These are phyloP conservation scores for Pipistrellus pipistrellus DNA, from an alignment of 2,797 vertebrate genomes.

Conservation along the genomic window DNA sequence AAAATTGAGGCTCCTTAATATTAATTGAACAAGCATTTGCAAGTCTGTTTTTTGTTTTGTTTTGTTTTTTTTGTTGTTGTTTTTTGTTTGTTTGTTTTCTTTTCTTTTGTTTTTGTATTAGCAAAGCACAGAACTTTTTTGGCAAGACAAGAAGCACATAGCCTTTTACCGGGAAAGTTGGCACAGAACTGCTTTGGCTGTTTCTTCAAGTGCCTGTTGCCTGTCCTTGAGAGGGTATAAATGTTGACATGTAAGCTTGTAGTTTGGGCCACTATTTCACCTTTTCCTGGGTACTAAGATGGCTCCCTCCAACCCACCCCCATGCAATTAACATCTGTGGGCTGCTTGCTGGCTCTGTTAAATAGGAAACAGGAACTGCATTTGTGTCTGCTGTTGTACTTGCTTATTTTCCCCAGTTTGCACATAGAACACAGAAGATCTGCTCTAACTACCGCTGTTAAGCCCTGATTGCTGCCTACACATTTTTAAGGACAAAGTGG, in stretches of 20 bases:
- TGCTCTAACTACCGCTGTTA: slow-evolving; percentile 57
- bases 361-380: slow-evolving; percentile 34
- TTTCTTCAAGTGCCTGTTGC: slow-evolving; percentile 36
- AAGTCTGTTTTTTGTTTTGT: not conserved
- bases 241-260: slow-evolving; percentile 79
- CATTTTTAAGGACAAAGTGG: not conserved
- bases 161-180: not conserved
- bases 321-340: slow-evolving; percentile 70
- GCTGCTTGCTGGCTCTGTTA: slow-evolving; percentile 71
- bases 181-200: not conserved
- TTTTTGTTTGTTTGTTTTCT: not conserved
- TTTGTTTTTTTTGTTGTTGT: not conserved
- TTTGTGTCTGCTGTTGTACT: slow-evolving; percentile 32
- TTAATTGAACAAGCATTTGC: slow-evolving; percentile 69
- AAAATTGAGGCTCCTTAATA: not conserved
- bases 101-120: not conserved
- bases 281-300: slow-evolving; percentile 66
- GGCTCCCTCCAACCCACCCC: not conserved
- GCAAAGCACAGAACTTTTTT: slow-evolving; percentile 56
- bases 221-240: slow-evolving; percentile 75
- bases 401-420: slow-evolving; percentile 52
- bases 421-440: not conserved
- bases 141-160: not conserved
- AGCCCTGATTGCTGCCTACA: slow-evolving; percentile 40
- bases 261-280: slow-evolving; percentile 77